Conservation (phyloP, 2,888 invertebrate species). For the Axea sp. region DNA sequence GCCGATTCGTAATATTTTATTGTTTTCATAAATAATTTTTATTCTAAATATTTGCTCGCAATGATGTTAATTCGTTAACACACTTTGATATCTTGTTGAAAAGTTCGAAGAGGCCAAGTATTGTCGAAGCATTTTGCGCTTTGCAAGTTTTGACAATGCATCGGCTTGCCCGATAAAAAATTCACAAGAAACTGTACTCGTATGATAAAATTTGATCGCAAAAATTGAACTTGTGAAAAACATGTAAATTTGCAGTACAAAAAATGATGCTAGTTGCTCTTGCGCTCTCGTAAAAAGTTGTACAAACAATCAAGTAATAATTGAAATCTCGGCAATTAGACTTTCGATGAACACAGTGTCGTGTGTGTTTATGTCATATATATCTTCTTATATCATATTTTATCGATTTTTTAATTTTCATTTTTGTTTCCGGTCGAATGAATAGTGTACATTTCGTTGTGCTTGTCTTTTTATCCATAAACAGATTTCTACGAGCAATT, state of each 20-base stretch:
- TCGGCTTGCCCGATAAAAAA: conserved; percentile 42
- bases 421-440: conserved; percentile 15
- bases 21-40: too few species aligned
- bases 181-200: conserved; percentile 52
- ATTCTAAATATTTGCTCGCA: too few species aligned
- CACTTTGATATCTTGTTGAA: too few species aligned
- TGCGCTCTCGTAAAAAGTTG: conserved; percentile 38
- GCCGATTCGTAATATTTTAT: conserved; percentile 21
- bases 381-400: conserved; percentile 2
- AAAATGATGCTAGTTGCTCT: conserved; percentile 46
- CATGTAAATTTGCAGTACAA: conserved; percentile 51
- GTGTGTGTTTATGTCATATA: conserved; percentile 19
- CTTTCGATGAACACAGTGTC: conserved; percentile 51
- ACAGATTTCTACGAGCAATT: conserved; percentile 55
- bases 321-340: conserved; percentile 49
- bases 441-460: conserved; percentile 53
- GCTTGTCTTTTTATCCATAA: conserved; percentile 46
- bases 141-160: conserved; percentile 32
- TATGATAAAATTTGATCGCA: conserved; percentile 47
- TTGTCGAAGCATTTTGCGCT: conserved; percentile 44
- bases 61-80: too few species aligned
- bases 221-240: conserved; percentile 46
- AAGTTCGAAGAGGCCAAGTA: conserved; percentile 17
- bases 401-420: not conserved
- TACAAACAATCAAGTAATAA: conserved; percentile 51